phyloP scores from a whole-genome alignment of 2,113 vertebrate species.

The Hucho hucho region DNA sequence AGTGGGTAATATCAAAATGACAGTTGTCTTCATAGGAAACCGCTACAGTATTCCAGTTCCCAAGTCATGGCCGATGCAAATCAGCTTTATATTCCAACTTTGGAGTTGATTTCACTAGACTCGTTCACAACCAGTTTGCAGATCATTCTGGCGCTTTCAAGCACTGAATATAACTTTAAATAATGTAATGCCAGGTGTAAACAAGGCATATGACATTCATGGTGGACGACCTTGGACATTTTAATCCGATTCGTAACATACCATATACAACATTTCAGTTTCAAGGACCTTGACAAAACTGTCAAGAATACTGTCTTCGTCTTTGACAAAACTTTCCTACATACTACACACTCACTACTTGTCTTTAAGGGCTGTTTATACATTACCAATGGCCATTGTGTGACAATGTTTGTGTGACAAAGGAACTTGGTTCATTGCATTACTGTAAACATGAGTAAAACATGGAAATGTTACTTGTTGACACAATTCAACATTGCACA shows the following conservation, averaged over 20 bases:
- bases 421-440: neutral
- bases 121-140: neutral
- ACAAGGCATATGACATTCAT: neutral
- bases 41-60: no score
- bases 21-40: neutral
- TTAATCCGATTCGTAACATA: constrained; percentile 7
- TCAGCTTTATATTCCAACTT: neutral
- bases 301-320: neutral
- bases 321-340: neutral
- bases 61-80: neutral
- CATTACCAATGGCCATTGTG: neutral
- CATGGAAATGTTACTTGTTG: constrained; percentile 12
- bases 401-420: neutral
- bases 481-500: neutral
- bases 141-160: no score
- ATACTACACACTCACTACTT: neutral
- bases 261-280: neutral
- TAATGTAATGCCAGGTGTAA: constrained; percentile 2
- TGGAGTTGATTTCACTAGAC: neutral
- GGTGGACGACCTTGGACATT: constrained; percentile 13
- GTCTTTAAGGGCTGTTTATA: constrained; percentile 21
- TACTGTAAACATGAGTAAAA: constrained; percentile 26
- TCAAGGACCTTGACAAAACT: neutral
- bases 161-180: neutral
- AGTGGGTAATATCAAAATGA: neutral